phyloP scores from a whole-genome alignment of 2,888 invertebrate genomes.

The Eutolmus rufibarbis region DNA sequence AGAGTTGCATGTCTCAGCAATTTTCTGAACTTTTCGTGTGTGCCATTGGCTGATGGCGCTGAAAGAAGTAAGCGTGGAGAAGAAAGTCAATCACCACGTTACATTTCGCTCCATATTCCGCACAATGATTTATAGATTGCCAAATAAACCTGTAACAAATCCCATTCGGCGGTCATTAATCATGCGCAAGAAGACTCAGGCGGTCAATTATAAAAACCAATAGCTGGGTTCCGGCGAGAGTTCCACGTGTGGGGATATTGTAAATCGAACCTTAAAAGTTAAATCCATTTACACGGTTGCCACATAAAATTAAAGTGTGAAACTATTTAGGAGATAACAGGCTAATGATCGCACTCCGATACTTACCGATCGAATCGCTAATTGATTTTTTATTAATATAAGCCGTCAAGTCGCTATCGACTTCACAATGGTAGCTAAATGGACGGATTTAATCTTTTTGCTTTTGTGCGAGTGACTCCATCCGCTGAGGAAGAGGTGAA shows the following conservation, averaged over 20 bases:
- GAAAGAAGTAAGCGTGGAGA: not conserved
- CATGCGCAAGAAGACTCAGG: not conserved
- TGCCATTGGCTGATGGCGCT: not conserved
- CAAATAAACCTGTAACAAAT: not conserved
- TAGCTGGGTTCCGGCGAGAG: not conserved
- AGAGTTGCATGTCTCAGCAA: not conserved
- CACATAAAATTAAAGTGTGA: constrained; percentile 26
- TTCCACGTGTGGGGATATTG: not conserved
- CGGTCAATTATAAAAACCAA: not conserved
- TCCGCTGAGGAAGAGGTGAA: not conserved
- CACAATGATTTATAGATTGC: not conserved
- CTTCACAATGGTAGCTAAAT: constrained; percentile 18
- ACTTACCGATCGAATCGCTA: constrained; percentile 1
- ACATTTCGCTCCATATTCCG: not conserved
- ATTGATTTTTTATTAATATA: constrained; percentile 26
- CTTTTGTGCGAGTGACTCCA: not conserved
- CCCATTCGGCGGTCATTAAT: not conserved
- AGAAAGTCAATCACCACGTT: not conserved
- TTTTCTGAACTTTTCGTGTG: not conserved
- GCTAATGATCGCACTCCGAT: constrained; percentile 7
- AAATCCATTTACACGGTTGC: not conserved
- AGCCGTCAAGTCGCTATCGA: not conserved
- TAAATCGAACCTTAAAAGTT: not conserved
- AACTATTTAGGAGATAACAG: constrained; percentile 4
- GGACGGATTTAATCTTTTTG: not conserved